phyloP scores from a whole-genome alignment of 2,797 vertebrate species.

The Spea hammondii region DNA sequence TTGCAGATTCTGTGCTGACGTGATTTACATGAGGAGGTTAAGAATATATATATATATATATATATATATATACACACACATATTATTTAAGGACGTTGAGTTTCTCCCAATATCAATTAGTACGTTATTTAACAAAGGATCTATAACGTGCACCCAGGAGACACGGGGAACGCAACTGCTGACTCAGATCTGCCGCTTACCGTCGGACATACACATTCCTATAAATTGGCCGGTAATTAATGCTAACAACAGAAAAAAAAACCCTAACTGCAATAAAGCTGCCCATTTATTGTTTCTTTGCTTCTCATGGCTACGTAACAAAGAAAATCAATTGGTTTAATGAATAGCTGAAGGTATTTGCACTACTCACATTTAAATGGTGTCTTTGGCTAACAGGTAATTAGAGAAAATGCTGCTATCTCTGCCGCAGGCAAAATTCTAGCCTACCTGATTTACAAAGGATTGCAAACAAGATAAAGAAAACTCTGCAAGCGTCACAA shows the following conservation, averaged over 20 bases:
- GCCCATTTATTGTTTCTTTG: background rate
- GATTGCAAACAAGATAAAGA: no score
- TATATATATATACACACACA: no score
- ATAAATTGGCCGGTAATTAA: background rate
- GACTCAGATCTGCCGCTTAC: background rate
- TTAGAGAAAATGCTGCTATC: conserved; percentile 34
- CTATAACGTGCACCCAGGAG: no score
- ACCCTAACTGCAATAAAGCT: background rate
- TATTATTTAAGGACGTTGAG: no score
- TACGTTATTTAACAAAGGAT: no score
- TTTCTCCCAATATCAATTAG: no score
- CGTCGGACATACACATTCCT: background rate
- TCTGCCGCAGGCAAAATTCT: conserved; percentile 3
- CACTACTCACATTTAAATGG: conserved; percentile 16
- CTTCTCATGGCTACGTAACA: background rate
- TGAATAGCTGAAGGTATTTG: conserved; percentile 12
- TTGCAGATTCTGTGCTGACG: background rate
- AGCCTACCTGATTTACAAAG: background rate
- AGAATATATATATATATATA: no score
- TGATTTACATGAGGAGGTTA: background rate
- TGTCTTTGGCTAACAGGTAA: conserved; percentile 26
- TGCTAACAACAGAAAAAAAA: background rate
- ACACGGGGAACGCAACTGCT: background rate
- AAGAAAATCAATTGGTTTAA: conserved; percentile 22
- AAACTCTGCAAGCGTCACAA: no score